Base-by-base conservation (phyloP, 2,113 vertebrate species). In the Microtus richardsoni region DNA sequence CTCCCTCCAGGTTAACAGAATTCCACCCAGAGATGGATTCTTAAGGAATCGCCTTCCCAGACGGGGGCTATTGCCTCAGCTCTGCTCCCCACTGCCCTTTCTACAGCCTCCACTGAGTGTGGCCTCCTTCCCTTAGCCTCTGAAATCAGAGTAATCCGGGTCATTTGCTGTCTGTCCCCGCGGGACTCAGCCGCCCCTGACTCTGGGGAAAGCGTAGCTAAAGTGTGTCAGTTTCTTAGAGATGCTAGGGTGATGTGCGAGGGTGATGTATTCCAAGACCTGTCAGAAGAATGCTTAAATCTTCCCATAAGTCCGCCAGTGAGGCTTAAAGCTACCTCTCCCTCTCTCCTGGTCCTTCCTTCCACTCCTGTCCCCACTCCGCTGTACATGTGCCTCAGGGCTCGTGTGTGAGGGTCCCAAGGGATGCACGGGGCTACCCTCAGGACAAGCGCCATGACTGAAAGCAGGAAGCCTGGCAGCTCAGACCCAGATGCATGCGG, bases 141-240 rank as follows among this genome's bases (percentile, higher is more conserved):
- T 12, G 58, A 71, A 62, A 82, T 64, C 78, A 1, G 41, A 80
- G 92, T 77, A 85, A 79, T 33, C 64, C 9, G 41, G 71, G 66
- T 49, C 75, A 0, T 75, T 96, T 22, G 74, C 87, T 66, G 60
- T 79, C 80, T 1, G 0, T 52, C 95, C 90, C 74, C 0, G 0
- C 83, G 49, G 94, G 82, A 94, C 47, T 60, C 96, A 79, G 92
- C 89, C 33, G 86, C 91, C 88, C 96, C 86, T 95, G 96, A 92
- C 95, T 95, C 79, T 70, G 41, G 95, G 94, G 80, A 91, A 80
- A 86, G 89, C 84, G 28, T 93, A 68, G 30, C 95, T 95, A 95
- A 9, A 0, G 88, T 94, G 95, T 97, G 97, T 97, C 97, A 97
- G 97, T 96, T 97, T 97, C 95, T 91, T 78, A 79, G 94, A 97